Base-by-base conservation (phyloP, 1,140 invertebrate species). In the Coenobita brevimanus region DNA sequence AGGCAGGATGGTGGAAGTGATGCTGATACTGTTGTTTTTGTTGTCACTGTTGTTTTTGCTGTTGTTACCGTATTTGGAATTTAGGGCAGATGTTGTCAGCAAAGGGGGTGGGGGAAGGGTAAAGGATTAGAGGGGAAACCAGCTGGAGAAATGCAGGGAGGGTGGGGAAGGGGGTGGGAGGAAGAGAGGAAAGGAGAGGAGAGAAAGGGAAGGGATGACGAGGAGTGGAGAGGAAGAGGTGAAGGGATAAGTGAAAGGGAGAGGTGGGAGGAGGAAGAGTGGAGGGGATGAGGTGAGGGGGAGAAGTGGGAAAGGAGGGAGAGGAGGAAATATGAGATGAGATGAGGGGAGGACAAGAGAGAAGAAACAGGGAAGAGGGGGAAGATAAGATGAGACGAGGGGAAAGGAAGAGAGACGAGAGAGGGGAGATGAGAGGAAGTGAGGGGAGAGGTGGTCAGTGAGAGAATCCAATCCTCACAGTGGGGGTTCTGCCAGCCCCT, bases 1-100 rank as follows among this genome's bases (percentile, higher is more conserved):
- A n/a, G n/a, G n/a, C n/a, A n/a, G n/a, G n/a, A n/a, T n/a, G n/a
- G n/a, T n/a, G n/a, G n/a, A n/a, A n/a, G n/a, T n/a, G n/a, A n/a
- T n/a, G n/a, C n/a, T n/a, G n/a, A n/a, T n/a, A n/a, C n/a, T n/a
- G n/a, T n/a, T n/a, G n/a, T n/a, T n/a, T n/a, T n/a, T n/a, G n/a
- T n/a, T n/a, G n/a, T n/a, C n/a, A n/a, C n/a, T n/a, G n/a, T n/a
- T n/a, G n/a, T n/a, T n/a, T n/a, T n/a, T n/a, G n/a, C n/a, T n/a
- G n/a, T n/a, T n/a, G n/a, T n/a, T n/a, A n/a, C n/a, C n/a, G n/a
- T n/a, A n/a, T n/a, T n/a, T n/a, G n/a, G n/a, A n/a, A n/a, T n/a
- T n/a, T n/a, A n/a, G 8, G 30, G 73, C 73, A 76, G 73, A 76
- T 76, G 73, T 76, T 76, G 73, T 38, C 33, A 76, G 73, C 41